A percentile compares a stretch with the other conserved stretches of the same genome.
Evolutionary conservation across 1,140 invertebrate genomes (phyloP).

Genomic region (Prorops nasuta): DNA sequence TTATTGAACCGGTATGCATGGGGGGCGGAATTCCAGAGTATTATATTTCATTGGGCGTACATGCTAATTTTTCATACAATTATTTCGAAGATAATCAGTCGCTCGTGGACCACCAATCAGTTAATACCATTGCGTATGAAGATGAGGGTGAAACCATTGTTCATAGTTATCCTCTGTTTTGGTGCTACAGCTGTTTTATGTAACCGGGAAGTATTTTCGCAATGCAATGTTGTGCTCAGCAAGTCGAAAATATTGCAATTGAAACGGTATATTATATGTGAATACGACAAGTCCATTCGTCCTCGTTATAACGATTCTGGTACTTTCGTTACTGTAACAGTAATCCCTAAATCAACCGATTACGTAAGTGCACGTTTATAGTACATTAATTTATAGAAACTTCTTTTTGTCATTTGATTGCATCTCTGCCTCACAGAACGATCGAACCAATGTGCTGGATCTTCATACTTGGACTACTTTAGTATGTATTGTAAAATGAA

Average conservation of each 20-base stretch:
- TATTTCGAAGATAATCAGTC: no score
- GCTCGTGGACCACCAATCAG: not conserved
- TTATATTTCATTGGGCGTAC: conserved; percentile 26
- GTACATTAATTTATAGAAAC: not conserved
- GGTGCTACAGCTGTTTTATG: no score
- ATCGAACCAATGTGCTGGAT: conserved; percentile 6
- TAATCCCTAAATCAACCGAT: conserved; percentile 50
- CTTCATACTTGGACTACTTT: conserved; percentile 20
- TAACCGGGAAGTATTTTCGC: no score
- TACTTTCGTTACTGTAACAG: conserved; percentile 36
- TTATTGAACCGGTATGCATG: no score
- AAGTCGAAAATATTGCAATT: conserved; percentile 28
- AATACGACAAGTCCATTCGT: conserved; percentile 52
- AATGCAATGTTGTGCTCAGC: no score
- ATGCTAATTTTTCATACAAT: no score
- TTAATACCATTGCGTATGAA: not conserved
- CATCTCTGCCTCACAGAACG: no score
- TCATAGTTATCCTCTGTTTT: not conserved
- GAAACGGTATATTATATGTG: conserved; percentile 49
- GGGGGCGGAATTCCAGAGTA: conserved; percentile 12
- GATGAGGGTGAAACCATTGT: not conserved
- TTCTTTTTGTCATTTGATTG: not conserved
- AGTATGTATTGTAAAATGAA: no score
- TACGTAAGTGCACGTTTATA: conserved; percentile 24
- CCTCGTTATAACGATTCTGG: conserved; percentile 47